Base-by-base conservation (phyloP, 2,797 vertebrate species). In the Sphenodon punctatus region DNA sequence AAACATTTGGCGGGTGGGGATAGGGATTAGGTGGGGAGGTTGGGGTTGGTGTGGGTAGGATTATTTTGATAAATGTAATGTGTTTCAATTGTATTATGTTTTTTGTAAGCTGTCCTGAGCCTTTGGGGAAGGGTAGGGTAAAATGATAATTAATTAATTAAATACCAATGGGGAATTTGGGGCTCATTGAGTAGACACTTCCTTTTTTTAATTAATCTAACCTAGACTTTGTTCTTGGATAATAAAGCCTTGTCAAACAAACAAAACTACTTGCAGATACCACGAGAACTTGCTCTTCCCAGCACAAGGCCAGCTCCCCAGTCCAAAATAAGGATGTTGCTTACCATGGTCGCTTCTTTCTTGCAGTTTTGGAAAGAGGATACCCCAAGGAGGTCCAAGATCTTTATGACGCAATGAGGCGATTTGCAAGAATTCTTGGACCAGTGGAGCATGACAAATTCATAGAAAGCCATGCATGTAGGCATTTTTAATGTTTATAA, bases 351-450 rank as follows among this genome's bases (percentile, higher is more conserved):
- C 30, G 14, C 53, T 42, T 73, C 3, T 71, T 20, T 85, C 12
- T 36, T 84, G 43, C 13, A 93, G 99, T 99, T 84, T 94, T 99
- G 93, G 99, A 99, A 83, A 96, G 98, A 82, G 96, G 97, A 30
- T 99, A 99, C 88, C 98, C 98, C n/a, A 99, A 98, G 93, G 97
- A 98, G 80, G 97, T 99, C 63, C 99, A 99, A 93, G 98, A 99
- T 49, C 96, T 99, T 36, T 97, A 98, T 65, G 98, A 99, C 56
- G 96, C 96, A 70, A 99, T 99, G 98, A 95, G 97, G 17, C 95
- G 97, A 23, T 99, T 99, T 85, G 98, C 97, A 65, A 96, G 98
- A 48, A 97, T 99, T 83, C 95, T 97, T 25, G 98, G 98, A 20
- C 98, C 99, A 0, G 90, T 95, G 23, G 98, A 99, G 87, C 98